These are phyloP conservation scores for Automeris io DNA, from an alignment of 2,888 invertebrate species.

Conservation along the genomic window DNA sequence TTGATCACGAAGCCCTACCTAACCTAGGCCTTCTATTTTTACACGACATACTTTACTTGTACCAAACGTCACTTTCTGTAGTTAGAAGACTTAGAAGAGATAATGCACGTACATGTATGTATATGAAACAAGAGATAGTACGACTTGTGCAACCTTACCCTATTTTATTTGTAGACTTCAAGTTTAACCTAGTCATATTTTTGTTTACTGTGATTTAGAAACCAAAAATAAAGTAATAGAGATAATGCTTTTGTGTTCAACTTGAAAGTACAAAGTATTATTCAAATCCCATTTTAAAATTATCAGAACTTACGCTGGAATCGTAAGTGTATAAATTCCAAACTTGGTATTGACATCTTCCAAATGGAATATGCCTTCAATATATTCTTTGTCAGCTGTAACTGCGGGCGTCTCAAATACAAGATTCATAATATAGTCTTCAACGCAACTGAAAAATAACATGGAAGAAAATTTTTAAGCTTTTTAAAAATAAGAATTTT, in stretches of 20 bases:
- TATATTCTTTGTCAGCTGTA: constrained; percentile 52
- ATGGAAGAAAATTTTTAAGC: neutral
- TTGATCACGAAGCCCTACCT: too few relatives aligned
- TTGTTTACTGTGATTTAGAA: too few relatives aligned
- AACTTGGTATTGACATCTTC: constrained; percentile 65
- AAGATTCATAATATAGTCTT: constrained; percentile 68
- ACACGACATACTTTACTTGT: too few relatives aligned
- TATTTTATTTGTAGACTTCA: too few relatives aligned
- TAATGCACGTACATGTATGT: too few relatives aligned
- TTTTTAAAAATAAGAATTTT: too few relatives aligned
- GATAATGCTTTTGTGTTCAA: neutral
- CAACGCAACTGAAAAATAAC: constrained; percentile 52
- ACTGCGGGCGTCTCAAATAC: constrained; percentile 65
- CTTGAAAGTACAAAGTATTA: neutral
- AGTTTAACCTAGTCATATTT: too few relatives aligned
- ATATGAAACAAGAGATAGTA: too few relatives aligned
- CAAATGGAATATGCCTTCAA: constrained; percentile 53
- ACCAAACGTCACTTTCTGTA: too few relatives aligned
- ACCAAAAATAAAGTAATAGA: neutral
- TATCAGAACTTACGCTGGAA: constrained; percentile 49
- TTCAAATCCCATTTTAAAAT: constrained; percentile 1
- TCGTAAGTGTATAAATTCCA: constrained; percentile 62
- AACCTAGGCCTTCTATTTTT: too few relatives aligned
- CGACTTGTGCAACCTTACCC: too few relatives aligned
- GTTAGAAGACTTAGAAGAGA: too few relatives aligned